Percentiles rank a stretch among this genome's conserved stretches.
phyloP scores from a whole-genome alignment of 2,113 vertebrate genomes.

The Calidris pugnax region DNA sequence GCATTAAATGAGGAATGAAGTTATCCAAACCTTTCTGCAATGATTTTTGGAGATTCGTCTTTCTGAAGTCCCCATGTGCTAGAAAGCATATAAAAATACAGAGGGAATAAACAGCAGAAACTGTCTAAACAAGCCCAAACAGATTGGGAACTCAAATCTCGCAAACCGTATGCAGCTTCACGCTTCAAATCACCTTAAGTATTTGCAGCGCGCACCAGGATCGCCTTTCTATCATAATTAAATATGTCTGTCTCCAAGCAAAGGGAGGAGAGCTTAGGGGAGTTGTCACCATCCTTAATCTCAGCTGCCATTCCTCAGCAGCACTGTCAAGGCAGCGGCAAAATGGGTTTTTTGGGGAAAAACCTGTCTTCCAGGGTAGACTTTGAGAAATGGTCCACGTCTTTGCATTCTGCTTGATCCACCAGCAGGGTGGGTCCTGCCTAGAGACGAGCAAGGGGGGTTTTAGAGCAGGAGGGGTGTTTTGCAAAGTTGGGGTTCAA shows the following conservation, averaged over 20 bases:
- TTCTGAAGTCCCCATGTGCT: background rate
- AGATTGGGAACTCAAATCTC: constrained; percentile 34
- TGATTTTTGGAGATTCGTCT: background rate
- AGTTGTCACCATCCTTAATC: constrained; percentile 52
- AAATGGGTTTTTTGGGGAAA: background rate
- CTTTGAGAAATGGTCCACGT: rapidly evolving
- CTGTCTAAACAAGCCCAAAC: constrained; percentile 34
- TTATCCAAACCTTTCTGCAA: background rate
- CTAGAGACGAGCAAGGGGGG: background rate
- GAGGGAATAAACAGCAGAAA: constrained; percentile 19
- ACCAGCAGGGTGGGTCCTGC: background rate
- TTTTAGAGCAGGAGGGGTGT: background rate
- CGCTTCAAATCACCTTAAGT: constrained; percentile 72
- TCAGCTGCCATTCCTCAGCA: constrained; percentile 47
- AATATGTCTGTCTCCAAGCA: constrained; percentile 24
- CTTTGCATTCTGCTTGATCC: background rate
- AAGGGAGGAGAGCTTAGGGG: constrained; percentile 40
- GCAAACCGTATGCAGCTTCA: constrained; percentile 44
- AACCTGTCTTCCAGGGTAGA: background rate
- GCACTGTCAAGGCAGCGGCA: background rate
- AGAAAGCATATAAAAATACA: background rate
- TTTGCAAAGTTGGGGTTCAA: background rate
- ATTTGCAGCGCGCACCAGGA: constrained; percentile 46
- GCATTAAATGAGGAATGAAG: background rate
- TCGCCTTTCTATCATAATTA: constrained; percentile 77